Conservation (phyloP, 2,113 vertebrate species). For the Mormoops blainvillei region DNA sequence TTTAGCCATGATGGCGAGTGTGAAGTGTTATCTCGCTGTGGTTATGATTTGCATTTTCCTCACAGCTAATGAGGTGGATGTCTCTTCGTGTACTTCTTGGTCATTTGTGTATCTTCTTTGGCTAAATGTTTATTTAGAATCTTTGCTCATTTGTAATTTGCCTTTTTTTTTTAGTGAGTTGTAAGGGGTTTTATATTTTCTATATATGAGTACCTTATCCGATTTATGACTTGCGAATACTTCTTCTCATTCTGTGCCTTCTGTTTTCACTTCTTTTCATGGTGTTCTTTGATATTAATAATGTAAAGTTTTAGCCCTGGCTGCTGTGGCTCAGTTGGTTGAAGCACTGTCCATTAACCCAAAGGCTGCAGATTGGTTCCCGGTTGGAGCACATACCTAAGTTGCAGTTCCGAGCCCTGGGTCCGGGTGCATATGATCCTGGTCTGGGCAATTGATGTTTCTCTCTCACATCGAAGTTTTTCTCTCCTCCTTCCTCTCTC, state of each 20-base stretch:
- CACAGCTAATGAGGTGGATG: neutral
- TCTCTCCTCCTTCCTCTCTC: too few relatives aligned
- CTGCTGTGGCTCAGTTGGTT: too few relatives aligned
- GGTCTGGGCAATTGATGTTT: too few relatives aligned
- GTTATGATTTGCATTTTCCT: neutral
- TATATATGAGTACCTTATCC: neutral
- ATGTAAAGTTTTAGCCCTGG: neutral
- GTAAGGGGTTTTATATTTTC: neutral
- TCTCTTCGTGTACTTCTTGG: neutral
- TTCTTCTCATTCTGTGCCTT: neutral
- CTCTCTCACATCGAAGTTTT: too few relatives aligned
- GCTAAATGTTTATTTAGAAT: neutral
- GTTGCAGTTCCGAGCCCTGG: too few relatives aligned
- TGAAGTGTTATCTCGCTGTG: neutral
- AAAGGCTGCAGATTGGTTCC: too few relatives aligned
- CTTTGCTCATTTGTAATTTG: neutral
- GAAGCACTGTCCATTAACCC: too few relatives aligned
- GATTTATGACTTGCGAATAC: neutral
- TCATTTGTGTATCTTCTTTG: neutral
- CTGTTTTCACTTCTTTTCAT: neutral
- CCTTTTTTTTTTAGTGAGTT: neutral
- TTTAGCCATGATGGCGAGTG: neutral
- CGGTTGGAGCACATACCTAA: too few relatives aligned
- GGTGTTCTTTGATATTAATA: neutral
- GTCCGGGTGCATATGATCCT: too few relatives aligned